These are phyloP conservation scores for Brachyhypopomus occidentalis DNA, from an alignment of 2,113 vertebrate species.

Conservation along the genomic window DNA sequence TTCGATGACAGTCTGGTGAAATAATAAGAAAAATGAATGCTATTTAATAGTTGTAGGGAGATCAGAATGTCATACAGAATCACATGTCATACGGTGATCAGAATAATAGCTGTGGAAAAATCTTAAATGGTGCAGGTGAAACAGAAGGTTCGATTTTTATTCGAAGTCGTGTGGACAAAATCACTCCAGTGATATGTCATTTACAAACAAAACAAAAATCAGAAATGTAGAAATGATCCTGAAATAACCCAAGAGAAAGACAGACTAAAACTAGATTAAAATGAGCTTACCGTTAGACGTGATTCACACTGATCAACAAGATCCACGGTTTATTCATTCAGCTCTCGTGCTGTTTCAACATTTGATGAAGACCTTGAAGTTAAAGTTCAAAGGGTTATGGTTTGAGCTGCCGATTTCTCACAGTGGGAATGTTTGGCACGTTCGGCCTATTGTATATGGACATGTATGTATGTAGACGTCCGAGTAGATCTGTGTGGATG, in stretches of 20 bases:
- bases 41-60: not conserved
- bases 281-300: too few species aligned
- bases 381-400: not conserved
- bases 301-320: too few species aligned
- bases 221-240: too few species aligned
- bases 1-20: constrained; percentile 18
- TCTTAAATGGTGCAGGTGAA: not conserved
- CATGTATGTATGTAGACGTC: not conserved
- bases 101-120: not conserved
- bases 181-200: too few species aligned
- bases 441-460: not conserved
- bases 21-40: constrained; percentile 3
- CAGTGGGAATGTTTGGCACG: too few species aligned
- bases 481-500: not conserved
- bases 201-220: too few species aligned
- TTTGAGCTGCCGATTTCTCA: not conserved
- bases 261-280: too few species aligned
- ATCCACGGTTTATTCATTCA: not conserved
- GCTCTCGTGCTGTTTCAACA: not conserved
- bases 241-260: too few species aligned
- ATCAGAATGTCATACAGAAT: too few species aligned
- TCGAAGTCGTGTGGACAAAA: not conserved
- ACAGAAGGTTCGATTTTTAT: not conserved
- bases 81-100: not conserved
- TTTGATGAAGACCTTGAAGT: not conserved